A percentile compares a stretch with the other conserved stretches of the same genome.
These are phyloP conservation scores for Baccha elongata DNA, from an alignment of 2,888 invertebrate genomes.

Conservation along the genomic window DNA sequence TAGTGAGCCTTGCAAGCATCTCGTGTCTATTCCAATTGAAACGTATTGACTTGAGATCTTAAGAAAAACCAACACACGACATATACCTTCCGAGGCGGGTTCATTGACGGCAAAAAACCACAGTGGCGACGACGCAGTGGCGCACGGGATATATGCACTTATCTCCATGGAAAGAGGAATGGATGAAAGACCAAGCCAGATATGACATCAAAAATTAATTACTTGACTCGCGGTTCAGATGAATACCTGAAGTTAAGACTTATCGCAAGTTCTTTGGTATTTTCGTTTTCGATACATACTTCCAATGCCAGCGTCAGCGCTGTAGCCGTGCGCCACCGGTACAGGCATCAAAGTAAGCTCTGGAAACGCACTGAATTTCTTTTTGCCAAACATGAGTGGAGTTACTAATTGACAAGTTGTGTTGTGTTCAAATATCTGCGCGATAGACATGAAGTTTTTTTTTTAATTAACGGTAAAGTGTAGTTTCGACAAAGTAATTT, in stretches of 20 bases:
- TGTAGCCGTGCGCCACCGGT: no score
- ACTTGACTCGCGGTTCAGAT: slow-evolving; percentile 51
- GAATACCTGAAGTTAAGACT: slow-evolving; percentile 20
- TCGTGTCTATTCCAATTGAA: slow-evolving; percentile 55
- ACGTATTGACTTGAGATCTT: slow-evolving; percentile 52
- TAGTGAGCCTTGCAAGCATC: slow-evolving; percentile 49
- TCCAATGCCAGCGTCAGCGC: background rate
- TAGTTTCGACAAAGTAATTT: no score
- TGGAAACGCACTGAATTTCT: slow-evolving; percentile 1
- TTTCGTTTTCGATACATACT: background rate
- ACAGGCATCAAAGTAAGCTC: background rate
- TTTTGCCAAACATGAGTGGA: slow-evolving; percentile 44
- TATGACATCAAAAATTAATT: slow-evolving; percentile 71
- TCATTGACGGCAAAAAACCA: background rate
- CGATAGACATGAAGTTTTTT: slow-evolving; percentile 34
- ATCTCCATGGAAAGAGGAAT: background rate
- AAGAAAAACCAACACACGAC: background rate
- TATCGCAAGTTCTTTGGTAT: slow-evolving; percentile 19
- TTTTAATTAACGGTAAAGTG: no score
- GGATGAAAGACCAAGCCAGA: slow-evolving; percentile 25
- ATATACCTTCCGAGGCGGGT: background rate
- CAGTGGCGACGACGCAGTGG: background rate
- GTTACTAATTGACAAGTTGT: slow-evolving; percentile 60
- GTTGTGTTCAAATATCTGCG: slow-evolving; percentile 59
- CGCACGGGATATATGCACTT: slow-evolving; percentile 4